phyloP scores from a whole-genome alignment of 2,888 invertebrate genomes.

The Tetramorium bicarinatum region DNA sequence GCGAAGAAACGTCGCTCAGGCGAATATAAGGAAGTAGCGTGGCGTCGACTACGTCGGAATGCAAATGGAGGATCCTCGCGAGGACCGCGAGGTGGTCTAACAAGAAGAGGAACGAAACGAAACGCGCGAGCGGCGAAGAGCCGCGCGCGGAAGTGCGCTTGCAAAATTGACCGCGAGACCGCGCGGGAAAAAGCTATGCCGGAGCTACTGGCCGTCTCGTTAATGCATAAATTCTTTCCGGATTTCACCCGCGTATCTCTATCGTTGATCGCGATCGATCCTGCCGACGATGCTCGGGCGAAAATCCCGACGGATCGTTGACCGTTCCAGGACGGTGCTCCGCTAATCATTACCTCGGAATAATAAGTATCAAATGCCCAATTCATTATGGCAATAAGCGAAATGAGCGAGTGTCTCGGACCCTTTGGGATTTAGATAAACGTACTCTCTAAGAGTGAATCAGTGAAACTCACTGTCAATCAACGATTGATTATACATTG shows the following conservation, averaged over 20 bases:
- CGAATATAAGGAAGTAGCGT: constrained; percentile 72
- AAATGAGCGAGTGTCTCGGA: background rate
- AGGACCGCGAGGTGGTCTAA: constrained; percentile 35
- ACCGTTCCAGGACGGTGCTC: constrained; percentile 33
- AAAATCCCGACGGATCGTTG: constrained; percentile 11
- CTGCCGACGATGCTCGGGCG: constrained; percentile 1
- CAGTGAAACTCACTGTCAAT: too few species aligned
- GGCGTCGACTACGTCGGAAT: constrained; percentile 77
- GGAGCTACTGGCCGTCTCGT: constrained; percentile 3
- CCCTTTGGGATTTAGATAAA: background rate
- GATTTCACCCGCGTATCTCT: background rate
- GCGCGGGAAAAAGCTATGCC: constrained; percentile 3
- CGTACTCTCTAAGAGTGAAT: too few species aligned
- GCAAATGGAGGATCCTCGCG: constrained; percentile 75
- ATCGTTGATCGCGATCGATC: constrained; percentile 3
- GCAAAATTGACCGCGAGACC: constrained; percentile 50
- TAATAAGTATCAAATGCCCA: background rate
- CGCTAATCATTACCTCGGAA: constrained; percentile 6
- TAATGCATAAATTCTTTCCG: constrained; percentile 6
- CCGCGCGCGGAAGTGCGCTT: constrained; percentile 41
- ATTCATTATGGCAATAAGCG: constrained; percentile 4
- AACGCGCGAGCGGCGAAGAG: constrained; percentile 47
- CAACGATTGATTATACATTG: too few species aligned
- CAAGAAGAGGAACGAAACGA: constrained; percentile 32
- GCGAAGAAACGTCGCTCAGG: constrained; percentile 30